phyloP scores from a whole-genome alignment of 2,113 vertebrate genomes.

The Poeciliopsis occidentalis region DNA sequence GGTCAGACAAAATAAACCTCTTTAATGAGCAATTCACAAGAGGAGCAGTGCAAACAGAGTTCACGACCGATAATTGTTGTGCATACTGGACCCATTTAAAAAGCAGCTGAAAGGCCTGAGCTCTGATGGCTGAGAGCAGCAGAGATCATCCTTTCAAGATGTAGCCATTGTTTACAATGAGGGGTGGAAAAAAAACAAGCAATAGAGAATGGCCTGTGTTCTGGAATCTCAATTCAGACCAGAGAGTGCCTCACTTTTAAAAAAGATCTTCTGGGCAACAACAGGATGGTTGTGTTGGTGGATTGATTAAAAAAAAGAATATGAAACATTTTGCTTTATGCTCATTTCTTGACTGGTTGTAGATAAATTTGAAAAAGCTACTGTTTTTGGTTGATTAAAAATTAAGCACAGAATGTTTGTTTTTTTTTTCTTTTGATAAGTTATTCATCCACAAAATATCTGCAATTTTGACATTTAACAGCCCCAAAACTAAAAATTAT shows the following conservation, averaged over 20 bases:
- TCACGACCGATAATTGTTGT: constrained; percentile 30
- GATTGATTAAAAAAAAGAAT: constrained; percentile 10
- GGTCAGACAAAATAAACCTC: constrained; percentile 15
- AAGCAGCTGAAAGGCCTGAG: constrained; percentile 10
- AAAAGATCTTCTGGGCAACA: constrained; percentile 35
- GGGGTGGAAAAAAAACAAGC: constrained; percentile 1
- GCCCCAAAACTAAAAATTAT: too few species aligned
- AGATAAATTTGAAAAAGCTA: neutral
- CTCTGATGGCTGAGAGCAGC: constrained; percentile 29
- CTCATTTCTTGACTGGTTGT: neutral
- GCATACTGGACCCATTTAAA: constrained; percentile 36
- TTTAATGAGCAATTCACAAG: constrained; percentile 24
- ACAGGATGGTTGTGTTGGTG: constrained; percentile 13
- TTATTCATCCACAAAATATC: neutral
- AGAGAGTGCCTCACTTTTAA: constrained; percentile 50
- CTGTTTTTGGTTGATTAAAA: neutral
- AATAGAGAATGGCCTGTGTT: constrained; percentile 17
- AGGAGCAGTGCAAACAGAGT: constrained; percentile 35
- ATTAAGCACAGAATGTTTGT: neutral
- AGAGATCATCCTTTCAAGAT: constrained; percentile 29
- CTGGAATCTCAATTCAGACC: constrained; percentile 64
- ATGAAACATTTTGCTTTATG: neutral
- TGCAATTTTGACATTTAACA: too few species aligned
- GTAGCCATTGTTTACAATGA: constrained; percentile 53
- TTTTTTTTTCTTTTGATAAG: too few species aligned